Base-by-base conservation (phyloP, 1,140 invertebrate species). In the Drosophila bocqueti region DNA sequence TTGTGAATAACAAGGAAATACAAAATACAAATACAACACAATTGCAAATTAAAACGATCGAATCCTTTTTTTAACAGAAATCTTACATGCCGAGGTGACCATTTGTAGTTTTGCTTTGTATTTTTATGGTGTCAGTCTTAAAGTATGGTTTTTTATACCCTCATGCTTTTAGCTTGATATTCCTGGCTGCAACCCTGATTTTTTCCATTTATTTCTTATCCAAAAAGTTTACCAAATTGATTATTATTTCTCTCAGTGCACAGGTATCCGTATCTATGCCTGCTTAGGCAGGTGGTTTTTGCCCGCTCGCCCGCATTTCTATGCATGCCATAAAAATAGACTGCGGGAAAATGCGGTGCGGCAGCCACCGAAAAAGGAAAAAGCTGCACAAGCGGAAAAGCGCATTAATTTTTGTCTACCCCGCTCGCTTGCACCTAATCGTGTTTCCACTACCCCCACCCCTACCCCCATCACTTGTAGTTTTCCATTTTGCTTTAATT, bases 331-430 rank as follows among this genome's bases (percentile, higher is more conserved):
- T 69, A 45, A 71, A 71, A 69, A 68, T 69, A 54, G 38, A 71
- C 63, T 38, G 64, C 13, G 61, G 26, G 26, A 34, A 50, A 50
- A 66, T 38, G 66, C 16, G 45, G 38, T 43, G 15, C 10, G 9
- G 24, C 36, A 38, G 47, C 15, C 16, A 10, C n/a, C 24, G 26
- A 47, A 75, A 63, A 43, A 42, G 61, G 54, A 40, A 67, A 68
- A 68, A 45, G 24, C 57, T 76, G 49, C 43, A 57, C 50, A 77
- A 58, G 73, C 75, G 64, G 59, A 78, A 78, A 77, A 78, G 65
- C 65, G 52, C 76, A 78, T 67, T 71, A 63, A 63, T 63, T 78
- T 50, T 45, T 36, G n/a, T 24, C 36, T 9, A 43, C 5, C 60
- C 31, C 9, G 21, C 42, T 63, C 16, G 16, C 43, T 31, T 29